A percentile compares a stretch with the other conserved stretches of the same genome.
Conservation (phyloP, 2,113 vertebrate species). For the Upupa epops region DNA sequence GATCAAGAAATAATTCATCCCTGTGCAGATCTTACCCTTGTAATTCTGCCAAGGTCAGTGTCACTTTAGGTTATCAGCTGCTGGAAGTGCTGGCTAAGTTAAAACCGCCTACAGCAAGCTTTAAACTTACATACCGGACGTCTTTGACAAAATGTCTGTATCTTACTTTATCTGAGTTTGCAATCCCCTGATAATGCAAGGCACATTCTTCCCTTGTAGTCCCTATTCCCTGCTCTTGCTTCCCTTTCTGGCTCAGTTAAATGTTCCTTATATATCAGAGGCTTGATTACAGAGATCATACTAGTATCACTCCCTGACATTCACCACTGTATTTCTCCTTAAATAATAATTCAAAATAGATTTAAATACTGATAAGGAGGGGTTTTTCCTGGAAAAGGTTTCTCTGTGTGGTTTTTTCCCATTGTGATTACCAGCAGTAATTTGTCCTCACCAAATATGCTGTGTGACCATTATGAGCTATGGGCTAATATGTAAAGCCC, state of each 20-base stretch:
- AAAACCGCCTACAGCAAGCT: conserved; percentile 13
- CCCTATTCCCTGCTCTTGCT: not conserved
- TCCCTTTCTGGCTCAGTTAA: not conserved
- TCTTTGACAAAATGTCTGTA: conserved; percentile 19
- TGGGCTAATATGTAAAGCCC: not conserved
- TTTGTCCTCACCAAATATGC: not conserved
- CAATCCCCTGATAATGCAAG: not conserved
- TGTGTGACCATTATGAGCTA: not conserved
- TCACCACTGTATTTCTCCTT: not conserved
- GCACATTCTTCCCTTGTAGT: not conserved
- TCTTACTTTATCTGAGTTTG: not conserved
- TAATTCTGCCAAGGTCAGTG: conserved; percentile 37
- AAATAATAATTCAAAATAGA: not conserved
- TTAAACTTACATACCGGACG: not conserved
- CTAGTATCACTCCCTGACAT: not conserved
- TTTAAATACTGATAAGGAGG: not conserved
- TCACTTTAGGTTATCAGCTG: conserved; percentile 2
- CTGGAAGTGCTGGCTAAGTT: conserved; percentile 11
- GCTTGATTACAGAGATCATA: not conserved
- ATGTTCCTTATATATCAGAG: not conserved
- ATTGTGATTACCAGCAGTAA: not conserved
- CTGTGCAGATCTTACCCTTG: conserved; percentile 6
- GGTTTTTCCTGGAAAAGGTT: not conserved
- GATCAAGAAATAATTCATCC: conserved; percentile 6
- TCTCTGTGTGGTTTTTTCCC: not conserved